phyloP scores from a whole-genome alignment of 2,888 invertebrate species.

The Tachystola acroxantha region DNA sequence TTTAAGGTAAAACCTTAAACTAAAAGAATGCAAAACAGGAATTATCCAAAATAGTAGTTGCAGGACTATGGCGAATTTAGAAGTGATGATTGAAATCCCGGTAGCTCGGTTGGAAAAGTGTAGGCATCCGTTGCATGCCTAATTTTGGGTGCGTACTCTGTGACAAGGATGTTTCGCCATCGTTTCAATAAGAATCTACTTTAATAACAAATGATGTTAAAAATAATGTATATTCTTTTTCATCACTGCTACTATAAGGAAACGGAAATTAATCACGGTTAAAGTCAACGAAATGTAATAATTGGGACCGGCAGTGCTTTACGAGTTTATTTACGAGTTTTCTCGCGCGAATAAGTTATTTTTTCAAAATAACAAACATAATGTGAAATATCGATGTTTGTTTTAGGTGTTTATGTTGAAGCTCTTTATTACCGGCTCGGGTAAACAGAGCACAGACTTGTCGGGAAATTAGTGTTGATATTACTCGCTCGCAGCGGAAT shows the following conservation, averaged over 20 bases:
- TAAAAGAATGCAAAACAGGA: no score
- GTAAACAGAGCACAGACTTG: slow-evolving; percentile 36
- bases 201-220: no score
- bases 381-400: slow-evolving; percentile 53
- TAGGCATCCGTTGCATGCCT: no score
- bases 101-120: no score
- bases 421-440: slow-evolving; percentile 43
- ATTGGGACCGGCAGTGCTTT: slow-evolving; percentile 56
- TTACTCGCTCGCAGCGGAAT: slow-evolving; percentile 19
- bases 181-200: no score
- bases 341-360: slow-evolving; percentile 40
- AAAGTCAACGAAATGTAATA: slow-evolving; percentile 57
- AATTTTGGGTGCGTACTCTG: no score
- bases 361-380: slow-evolving; percentile 47
- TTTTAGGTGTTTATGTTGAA: slow-evolving; percentile 38
- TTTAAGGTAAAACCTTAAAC: no score
- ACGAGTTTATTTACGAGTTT: slow-evolving; percentile 59
- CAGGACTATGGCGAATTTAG: no score
- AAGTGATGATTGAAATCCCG: no score
- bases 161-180: no score
- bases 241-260: slow-evolving; percentile 25
- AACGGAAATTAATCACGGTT: slow-evolving; percentile 57
- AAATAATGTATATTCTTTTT: slow-evolving; percentile 24
- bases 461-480: slow-evolving; percentile 37
- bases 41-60: no score